Percentiles rank a stretch among this genome's conserved stretches.
phyloP scores from a whole-genome alignment of 2,888 invertebrate species.

The Sepiola atlantica region DNA sequence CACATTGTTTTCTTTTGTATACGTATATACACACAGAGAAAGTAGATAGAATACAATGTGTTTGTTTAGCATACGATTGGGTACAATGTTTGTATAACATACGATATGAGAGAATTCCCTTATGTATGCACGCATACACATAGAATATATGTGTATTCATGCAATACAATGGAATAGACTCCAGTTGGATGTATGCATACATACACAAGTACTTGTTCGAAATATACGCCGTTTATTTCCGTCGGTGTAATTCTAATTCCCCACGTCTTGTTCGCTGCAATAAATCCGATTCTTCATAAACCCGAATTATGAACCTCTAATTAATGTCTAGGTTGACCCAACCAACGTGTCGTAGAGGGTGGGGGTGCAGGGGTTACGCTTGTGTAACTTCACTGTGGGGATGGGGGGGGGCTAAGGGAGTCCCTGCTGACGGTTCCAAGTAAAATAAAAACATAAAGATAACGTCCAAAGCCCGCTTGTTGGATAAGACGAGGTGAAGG shows the following conservation, averaged over 20 bases:
- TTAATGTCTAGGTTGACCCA: not conserved
- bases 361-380: not conserved
- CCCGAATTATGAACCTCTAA: conserved; percentile 5
- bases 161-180: no score
- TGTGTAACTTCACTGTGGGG: not conserved
- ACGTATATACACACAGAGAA: no score
- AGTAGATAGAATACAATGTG: no score
- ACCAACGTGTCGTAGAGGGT: not conserved
- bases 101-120: no score
- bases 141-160: no score
- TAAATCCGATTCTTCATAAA: conserved; percentile 12
- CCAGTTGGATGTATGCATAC: no score
- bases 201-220: not conserved
- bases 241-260: not conserved
- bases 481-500: not conserved
- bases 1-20: no score
- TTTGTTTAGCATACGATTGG: no score
- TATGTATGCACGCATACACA: no score
- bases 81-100: no score
- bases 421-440: not conserved
- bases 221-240: not conserved
- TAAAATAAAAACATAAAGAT: conserved; percentile 6
- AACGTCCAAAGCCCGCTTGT: not conserved
- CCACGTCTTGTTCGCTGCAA: not conserved
- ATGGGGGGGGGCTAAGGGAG: no score